Evolutionary conservation across 2,113 vertebrate genomes (phyloP), one percentile per base, ranked within the genome.

Genomic region (Antennarius striatus): DNA sequence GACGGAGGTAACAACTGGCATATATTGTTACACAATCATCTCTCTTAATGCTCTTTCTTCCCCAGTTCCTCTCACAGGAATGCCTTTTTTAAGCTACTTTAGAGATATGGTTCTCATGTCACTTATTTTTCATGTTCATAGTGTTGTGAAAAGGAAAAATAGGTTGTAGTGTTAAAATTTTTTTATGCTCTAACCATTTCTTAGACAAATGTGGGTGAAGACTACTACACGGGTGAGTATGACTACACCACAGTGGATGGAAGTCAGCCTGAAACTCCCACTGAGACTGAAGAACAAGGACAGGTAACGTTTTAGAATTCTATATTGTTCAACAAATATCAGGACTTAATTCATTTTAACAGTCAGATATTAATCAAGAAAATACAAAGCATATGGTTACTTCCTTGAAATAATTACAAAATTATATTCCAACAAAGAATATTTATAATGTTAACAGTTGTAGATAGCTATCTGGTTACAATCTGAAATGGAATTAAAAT

Each of bases 1-100:
- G 89, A 83, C 92, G 17, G 94, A 98, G 96, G 96, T 98, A 97
- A 95, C 79, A 50, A 79, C 49, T 70, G 43, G 50, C 32, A 28
- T 12, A 10, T 42, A 30, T 6, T 5, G 15, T 51, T 46, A 12
- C 50, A 3, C 28, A n/a, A 32, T 67, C 3, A 5, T 50, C 17
- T 7, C 22, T 15, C 11, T 56, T 17, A 22, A 22, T 2, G 22
- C 22, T 15, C 10, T 1, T 4, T 6, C 36, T 5, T 4, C 6
- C 12, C 16, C 32, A 36, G 32, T 36, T 36, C 7, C 32, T 36
- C 32, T 36, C 7, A 4, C 32, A 36, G 4, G 32, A 4, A 36
- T 36, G 32, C 4, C 32, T 36, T 36, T 36, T 2, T 36, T 5
- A 36, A 36, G 32, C 1, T 36, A 36, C 7, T 36, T 36, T 36